A percentile compares a stretch with the other conserved stretches of the same genome.
Conservation (phyloP, 2,888 invertebrate genomes). For the Caenorhabditis angaria region DNA sequence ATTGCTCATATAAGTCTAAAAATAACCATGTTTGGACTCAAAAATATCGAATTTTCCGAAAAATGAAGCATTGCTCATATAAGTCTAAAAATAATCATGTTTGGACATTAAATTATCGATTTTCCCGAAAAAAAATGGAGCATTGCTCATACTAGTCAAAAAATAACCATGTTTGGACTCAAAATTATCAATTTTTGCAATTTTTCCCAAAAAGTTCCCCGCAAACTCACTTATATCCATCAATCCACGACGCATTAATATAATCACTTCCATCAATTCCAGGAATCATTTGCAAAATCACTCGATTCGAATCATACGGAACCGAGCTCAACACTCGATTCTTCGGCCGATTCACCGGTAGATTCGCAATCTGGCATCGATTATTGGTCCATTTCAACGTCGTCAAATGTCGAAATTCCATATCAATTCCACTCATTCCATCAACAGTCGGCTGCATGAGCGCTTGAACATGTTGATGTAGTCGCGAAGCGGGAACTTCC, state of each 20-base stretch:
- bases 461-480: slow-evolving; percentile 93
- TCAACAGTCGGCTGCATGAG: slow-evolving; percentile 87
- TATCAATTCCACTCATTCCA: slow-evolving; percentile 47
- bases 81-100: neutral
- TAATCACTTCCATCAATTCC: slow-evolving; percentile 82
- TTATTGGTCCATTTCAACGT: slow-evolving; percentile 92
- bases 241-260: slow-evolving; percentile 97
- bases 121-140: neutral
- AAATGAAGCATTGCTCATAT: no score
- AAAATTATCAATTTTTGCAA: no score
- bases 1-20: no score
- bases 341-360: slow-evolving; percentile 96
- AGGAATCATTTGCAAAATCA: slow-evolving; percentile 48
- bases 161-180: no score
- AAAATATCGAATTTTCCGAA: no score
- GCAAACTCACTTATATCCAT: slow-evolving; percentile 76
- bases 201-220: slow-evolving; percentile 2
- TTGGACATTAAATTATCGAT: neutral
- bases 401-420: slow-evolving; percentile 80
- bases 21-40: no score
- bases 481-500: slow-evolving; percentile 87
- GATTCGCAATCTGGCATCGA: slow-evolving; percentile 91
- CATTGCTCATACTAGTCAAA: no score
- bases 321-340: slow-evolving; percentile 96
- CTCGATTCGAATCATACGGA: slow-evolving; percentile 88